phyloP scores from a whole-genome alignment of 2,113 vertebrate species.

The Astatotilapia flaviijosephi region DNA sequence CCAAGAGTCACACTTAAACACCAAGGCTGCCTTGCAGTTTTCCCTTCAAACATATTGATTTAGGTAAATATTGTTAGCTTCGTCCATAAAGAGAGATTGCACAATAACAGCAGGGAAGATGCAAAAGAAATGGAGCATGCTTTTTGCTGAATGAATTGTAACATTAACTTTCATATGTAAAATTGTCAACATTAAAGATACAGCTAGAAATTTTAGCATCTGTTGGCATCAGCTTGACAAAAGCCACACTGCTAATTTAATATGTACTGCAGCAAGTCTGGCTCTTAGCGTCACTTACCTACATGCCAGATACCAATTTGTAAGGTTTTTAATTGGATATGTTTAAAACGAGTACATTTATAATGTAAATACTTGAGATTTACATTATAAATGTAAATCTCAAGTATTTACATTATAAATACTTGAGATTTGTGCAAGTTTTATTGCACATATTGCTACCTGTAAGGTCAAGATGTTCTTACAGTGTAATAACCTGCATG shows the following conservation, averaged over 20 bases:
- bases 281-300: not conserved
- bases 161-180: not conserved
- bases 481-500: not conserved
- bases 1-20: not conserved
- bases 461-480: not conserved
- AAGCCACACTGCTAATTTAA: not conserved
- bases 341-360: not conserved
- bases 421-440: not conserved
- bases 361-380: not conserved
- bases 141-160: not conserved
- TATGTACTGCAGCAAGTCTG: not conserved
- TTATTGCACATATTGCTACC: not conserved
- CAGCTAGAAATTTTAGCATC: not conserved
- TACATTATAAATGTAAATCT: not conserved
- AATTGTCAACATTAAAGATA: not conserved
- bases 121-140: not conserved
- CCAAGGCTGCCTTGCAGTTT: not conserved
- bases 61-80: not conserved
- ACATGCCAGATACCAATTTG: not conserved
- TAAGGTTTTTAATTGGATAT: not conserved
- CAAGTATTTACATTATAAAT: not conserved
- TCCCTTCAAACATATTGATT: not conserved
- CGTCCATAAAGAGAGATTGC: not conserved
- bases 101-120: not conserved
- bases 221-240: not conserved